A percentile compares a stretch with the other conserved stretches of the same genome.
phyloP scores from a whole-genome alignment of 2,113 vertebrate genomes.

The Tragelaphus buxtoni region DNA sequence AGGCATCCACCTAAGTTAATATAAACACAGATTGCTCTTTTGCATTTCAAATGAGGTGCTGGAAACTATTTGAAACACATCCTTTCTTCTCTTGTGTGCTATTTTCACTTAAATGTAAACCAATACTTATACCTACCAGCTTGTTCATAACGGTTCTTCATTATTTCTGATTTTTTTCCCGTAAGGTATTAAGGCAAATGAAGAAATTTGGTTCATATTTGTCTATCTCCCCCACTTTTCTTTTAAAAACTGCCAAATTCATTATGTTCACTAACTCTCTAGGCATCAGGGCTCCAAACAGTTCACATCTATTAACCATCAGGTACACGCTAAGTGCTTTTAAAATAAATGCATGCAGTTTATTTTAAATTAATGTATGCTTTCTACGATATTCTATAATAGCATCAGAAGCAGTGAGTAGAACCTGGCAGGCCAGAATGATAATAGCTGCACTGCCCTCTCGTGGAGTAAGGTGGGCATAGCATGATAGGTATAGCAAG shows the following conservation, averaged over 20 bases:
- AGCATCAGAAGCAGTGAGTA: slow-evolving; percentile 12
- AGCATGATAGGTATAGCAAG: slow-evolving; percentile 7
- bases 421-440: slow-evolving; percentile 24
- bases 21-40: slow-evolving; percentile 50
- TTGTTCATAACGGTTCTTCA: slow-evolving; percentile 58
- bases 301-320: slow-evolving; percentile 69
- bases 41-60: slow-evolving; percentile 54
- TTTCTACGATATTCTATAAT: slow-evolving; percentile 50
- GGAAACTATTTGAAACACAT: slow-evolving; percentile 36
- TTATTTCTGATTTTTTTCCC: slow-evolving; percentile 48
- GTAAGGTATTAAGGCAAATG: slow-evolving; percentile 50
- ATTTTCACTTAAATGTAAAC: slow-evolving; percentile 71
- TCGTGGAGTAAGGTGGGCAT: slow-evolving; percentile 73
- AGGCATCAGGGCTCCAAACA: slow-evolving; percentile 61
- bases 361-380: slow-evolving; percentile 73
- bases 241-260: slow-evolving; percentile 50
- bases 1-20: slow-evolving; percentile 48
- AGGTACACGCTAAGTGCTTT: slow-evolving; percentile 70
- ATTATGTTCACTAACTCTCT: neutral
- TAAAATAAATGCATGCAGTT: slow-evolving; percentile 63
- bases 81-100: slow-evolving; percentile 31
- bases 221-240: neutral
- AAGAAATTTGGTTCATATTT: slow-evolving; percentile 48
- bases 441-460: slow-evolving; percentile 82
- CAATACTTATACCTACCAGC: slow-evolving; percentile 41